These are phyloP conservation scores for Cosmopolites sordidus DNA, from an alignment of 2,888 invertebrate genomes.

Conservation along the genomic window DNA sequence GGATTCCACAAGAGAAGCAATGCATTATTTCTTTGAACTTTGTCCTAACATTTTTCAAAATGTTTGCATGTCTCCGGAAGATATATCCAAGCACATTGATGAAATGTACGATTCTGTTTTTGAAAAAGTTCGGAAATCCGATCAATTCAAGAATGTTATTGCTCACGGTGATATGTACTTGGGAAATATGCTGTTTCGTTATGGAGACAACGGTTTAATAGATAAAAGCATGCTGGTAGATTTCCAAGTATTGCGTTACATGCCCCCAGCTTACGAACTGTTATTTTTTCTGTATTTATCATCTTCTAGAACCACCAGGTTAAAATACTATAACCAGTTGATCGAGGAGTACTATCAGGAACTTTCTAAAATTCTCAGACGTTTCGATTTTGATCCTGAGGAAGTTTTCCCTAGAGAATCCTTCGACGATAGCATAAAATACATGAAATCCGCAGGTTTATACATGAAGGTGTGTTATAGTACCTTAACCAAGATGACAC, in stretches of 20 bases:
- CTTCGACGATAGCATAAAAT: slow-evolving; percentile 29
- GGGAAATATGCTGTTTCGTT: slow-evolving; percentile 38
- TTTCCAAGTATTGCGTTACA: slow-evolving; percentile 48
- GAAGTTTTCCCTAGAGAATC: slow-evolving; percentile 20
- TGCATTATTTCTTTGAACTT: background rate
- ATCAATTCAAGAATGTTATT: slow-evolving; percentile 38
- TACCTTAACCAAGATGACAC: slow-evolving; percentile 17
- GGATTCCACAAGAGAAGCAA: too few species aligned
- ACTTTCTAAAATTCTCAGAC: slow-evolving; percentile 24
- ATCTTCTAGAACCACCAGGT: slow-evolving; percentile 28
- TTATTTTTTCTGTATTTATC: slow-evolving; percentile 39
- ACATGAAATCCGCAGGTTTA: slow-evolving; percentile 28
- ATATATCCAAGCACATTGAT: background rate
- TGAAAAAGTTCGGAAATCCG: background rate
- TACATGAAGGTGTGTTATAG: slow-evolving; percentile 19
- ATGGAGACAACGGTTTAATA: slow-evolving; percentile 21
- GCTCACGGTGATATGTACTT: slow-evolving; percentile 41
- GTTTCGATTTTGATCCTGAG: slow-evolving; percentile 26
- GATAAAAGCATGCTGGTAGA: slow-evolving; percentile 38
- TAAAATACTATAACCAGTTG: slow-evolving; percentile 27
- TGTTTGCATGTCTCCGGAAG: background rate
- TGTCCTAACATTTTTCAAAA: background rate
- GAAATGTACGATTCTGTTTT: background rate
- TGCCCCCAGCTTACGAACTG: slow-evolving; percentile 62
- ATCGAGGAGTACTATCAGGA: slow-evolving; percentile 31